A percentile compares a stretch with the other conserved stretches of the same genome.
phyloP scores from a whole-genome alignment of 1,140 invertebrate species.

The Ceratitis capitata region DNA sequence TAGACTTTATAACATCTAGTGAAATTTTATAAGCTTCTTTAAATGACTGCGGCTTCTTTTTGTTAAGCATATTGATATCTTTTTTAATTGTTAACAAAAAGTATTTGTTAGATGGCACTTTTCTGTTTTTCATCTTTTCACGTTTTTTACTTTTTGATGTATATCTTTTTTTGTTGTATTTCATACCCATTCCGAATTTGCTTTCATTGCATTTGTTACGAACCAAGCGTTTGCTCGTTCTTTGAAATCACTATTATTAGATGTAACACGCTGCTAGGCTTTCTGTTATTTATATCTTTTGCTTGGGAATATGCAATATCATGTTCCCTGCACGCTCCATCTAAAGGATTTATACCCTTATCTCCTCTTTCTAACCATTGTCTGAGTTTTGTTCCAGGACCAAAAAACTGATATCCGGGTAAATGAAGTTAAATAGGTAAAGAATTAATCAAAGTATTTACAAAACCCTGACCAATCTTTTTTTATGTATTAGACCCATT shows the following conservation, averaged over 20 bases:
- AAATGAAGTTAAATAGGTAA: slow-evolving; percentile 50
- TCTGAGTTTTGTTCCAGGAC: slow-evolving; percentile 47
- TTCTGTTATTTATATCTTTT: too few relatives aligned
- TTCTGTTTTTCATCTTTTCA: neutral
- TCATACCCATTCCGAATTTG: slow-evolving; percentile 45
- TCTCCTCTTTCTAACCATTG: slow-evolving; percentile 63
- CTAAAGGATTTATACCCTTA: slow-evolving; percentile 64
- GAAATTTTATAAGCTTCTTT: slow-evolving; percentile 42
- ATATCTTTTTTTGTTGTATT: slow-evolving; percentile 26
- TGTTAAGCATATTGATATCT: slow-evolving; percentile 6
- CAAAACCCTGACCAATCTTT: neutral
- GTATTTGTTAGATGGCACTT: neutral
- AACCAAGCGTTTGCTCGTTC: slow-evolving; percentile 40
- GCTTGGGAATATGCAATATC: slow-evolving; percentile 65
- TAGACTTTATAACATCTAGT: too few relatives aligned
- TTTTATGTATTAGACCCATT: neutral
- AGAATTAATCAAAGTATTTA: neutral
- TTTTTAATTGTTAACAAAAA: slow-evolving; percentile 27
- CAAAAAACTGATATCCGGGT: slow-evolving; percentile 66
- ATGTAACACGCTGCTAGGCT: too few relatives aligned
- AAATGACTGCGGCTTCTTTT: slow-evolving; percentile 36
- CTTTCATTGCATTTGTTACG: slow-evolving; percentile 46
- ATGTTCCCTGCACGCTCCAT: slow-evolving; percentile 65
- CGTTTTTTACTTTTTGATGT: neutral
- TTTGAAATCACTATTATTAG: too few relatives aligned